Evolutionary conservation across 2,888 invertebrate species (phyloP).

Genomic region (Callyntrura sp.): DNA sequence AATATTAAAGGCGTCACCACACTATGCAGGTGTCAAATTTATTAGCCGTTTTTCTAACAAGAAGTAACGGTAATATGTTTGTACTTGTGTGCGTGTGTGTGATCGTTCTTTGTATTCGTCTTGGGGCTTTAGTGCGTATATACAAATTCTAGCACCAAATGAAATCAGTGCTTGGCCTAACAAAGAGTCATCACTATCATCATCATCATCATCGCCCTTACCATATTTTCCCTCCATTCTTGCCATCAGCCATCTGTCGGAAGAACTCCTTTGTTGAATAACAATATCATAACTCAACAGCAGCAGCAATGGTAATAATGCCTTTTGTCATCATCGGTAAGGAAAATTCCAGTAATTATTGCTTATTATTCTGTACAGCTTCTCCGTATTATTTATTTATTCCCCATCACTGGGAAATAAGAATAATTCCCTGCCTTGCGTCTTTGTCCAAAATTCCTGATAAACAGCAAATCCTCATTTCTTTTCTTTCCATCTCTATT

Average conservation of each 20-base stretch:
- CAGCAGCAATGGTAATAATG: slow-evolving; percentile 3
- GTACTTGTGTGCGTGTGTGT: slow-evolving; percentile 46
- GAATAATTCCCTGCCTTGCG: background rate
- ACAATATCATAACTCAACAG: too few species aligned
- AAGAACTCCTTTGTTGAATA: background rate
- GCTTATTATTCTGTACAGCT: background rate
- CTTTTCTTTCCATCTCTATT: background rate
- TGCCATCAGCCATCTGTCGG: background rate
- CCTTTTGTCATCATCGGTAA: background rate
- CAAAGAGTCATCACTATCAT: slow-evolving; percentile 58
- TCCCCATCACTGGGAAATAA: background rate
- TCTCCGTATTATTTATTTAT: background rate
- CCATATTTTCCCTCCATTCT: background rate
- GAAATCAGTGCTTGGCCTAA: slow-evolving; percentile 82
- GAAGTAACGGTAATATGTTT: slow-evolving; percentile 26
- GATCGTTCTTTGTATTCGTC: slow-evolving; percentile 35
- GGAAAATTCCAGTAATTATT: slow-evolving; percentile 1
- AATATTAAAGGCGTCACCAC: slow-evolving; percentile 21
- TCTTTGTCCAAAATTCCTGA: background rate
- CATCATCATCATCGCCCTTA: background rate
- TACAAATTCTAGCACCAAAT: slow-evolving; percentile 81
- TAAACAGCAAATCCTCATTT: background rate
- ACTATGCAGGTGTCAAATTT: slow-evolving; percentile 26
- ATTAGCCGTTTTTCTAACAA: background rate
- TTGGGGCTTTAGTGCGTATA: slow-evolving; percentile 40